Evolutionary conservation across 2,113 vertebrate genomes (phyloP).

Genomic region (Poicephalus meyeri): DNA sequence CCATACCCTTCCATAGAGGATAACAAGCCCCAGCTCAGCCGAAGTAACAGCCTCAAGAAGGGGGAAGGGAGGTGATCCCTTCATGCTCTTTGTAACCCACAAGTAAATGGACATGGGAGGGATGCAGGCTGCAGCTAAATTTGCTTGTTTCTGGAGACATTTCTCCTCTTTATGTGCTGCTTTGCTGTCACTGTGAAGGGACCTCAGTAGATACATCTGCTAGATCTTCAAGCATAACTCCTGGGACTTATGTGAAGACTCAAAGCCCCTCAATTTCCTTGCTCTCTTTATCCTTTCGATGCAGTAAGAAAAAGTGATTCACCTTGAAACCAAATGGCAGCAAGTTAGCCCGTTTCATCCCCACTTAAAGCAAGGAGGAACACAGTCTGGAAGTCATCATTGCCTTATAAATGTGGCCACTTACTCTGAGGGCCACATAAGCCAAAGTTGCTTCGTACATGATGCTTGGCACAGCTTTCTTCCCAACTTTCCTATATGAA

Average conservation of each 20-base stretch:
- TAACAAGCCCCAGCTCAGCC: neutral
- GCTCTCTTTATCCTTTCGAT: neutral
- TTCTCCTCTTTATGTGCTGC: neutral
- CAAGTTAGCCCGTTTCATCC: neutral
- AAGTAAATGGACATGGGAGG: neutral
- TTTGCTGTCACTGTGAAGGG: neutral
- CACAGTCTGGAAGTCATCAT: neutral
- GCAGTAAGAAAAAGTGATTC: neutral
- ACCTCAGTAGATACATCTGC: neutral
- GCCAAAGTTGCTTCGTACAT: neutral
- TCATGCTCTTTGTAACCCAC: neutral
- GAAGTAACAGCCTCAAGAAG: neutral
- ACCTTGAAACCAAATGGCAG: neutral
- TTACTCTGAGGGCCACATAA: neutral
- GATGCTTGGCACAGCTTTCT: constrained; percentile 3
- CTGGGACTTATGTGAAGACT: neutral
- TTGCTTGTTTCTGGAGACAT: neutral
- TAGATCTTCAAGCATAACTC: neutral
- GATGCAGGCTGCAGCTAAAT: neutral
- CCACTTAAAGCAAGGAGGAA: neutral
- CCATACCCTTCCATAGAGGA: neutral
- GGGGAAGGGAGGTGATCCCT: neutral
- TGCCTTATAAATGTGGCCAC: neutral
- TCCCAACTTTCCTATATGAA: neutral
- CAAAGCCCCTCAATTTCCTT: neutral